These are phyloP conservation scores for Scolopax mira DNA, from an alignment of 2,113 vertebrate genomes.

Conservation along the genomic window DNA sequence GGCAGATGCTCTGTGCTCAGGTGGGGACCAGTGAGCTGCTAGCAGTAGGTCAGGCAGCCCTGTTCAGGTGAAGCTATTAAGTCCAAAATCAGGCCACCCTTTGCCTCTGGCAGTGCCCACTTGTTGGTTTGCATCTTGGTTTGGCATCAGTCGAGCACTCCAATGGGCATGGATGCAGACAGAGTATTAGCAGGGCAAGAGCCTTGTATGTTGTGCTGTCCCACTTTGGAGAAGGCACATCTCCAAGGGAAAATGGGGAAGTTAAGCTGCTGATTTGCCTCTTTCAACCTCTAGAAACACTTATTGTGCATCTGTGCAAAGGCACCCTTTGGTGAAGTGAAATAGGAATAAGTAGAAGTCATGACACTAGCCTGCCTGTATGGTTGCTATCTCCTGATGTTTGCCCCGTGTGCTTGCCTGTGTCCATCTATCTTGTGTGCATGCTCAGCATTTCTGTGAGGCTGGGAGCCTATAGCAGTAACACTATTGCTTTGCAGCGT, in stretches of 20 bases:
- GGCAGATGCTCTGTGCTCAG: background rate
- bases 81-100: background rate
- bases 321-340: background rate
- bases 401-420: fast-evolving
- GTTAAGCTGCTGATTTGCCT: background rate
- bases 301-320: background rate
- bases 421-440: background rate
- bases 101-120: fast-evolving
- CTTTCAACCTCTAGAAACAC: background rate
- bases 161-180: background rate
- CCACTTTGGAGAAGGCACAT: fast-evolving
- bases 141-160: background rate
- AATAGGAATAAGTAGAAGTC: background rate
- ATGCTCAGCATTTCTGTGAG: background rate
- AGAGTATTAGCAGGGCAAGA: background rate
- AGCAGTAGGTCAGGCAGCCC: background rate
- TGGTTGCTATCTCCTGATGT: background rate
- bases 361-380: background rate
- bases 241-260: background rate
- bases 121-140: background rate
- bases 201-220: fast-evolving
- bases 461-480: background rate
- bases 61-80: background rate
- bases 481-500: fast-evolving
- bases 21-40: background rate